Base-by-base conservation (phyloP, 2,113 vertebrate genomes). In the Prinia subflava region DNA sequence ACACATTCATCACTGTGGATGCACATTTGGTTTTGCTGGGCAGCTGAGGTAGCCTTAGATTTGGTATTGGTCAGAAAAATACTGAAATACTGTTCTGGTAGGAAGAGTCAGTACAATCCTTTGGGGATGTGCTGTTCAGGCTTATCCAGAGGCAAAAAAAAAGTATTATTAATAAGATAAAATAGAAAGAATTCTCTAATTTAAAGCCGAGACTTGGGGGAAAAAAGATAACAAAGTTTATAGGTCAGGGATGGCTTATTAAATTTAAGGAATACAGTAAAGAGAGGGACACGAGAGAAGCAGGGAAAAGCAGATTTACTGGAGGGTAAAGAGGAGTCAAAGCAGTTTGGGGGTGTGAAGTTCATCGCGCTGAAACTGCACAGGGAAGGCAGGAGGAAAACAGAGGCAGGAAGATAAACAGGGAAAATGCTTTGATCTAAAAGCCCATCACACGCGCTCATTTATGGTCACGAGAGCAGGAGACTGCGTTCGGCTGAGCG, bases 11-110 rank as follows among this genome's bases (percentile, higher is more conserved):
- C 23, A 2, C 39, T 23, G 10, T 55, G n/a, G 76, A 19, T 9
- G 7, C 2, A 7, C 0, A 0, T 21, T 13, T 17, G n/a, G 23
- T 63, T 22, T 52, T 11, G 3, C 19, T 59, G 7, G 2, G 67
- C 23, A 30, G 47, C 47, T 87, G 55, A 12, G 21, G 10, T 27
- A 7, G 13, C 65, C 23, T 53, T 30, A 49, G 24, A 10, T 8
- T 33, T 20, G 24, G 15, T 6, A 3, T 15, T 50, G 39, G 25
- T 60, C 1, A 3, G 44, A 11, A 80, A 83, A 49, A 30, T 13
- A 22, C 11, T 24, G 15, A 62, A 18, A 50, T 22, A 10, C 7
- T 30, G 2, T 35, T 73, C 19, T 23, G 0, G 21, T 31, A 9
- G 24, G 42, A 71, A 41, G 41, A 27, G 12, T 11, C 3, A 4